Base-by-base conservation (phyloP, 1,140 invertebrate species). In the Ridgeia piscesae region DNA sequence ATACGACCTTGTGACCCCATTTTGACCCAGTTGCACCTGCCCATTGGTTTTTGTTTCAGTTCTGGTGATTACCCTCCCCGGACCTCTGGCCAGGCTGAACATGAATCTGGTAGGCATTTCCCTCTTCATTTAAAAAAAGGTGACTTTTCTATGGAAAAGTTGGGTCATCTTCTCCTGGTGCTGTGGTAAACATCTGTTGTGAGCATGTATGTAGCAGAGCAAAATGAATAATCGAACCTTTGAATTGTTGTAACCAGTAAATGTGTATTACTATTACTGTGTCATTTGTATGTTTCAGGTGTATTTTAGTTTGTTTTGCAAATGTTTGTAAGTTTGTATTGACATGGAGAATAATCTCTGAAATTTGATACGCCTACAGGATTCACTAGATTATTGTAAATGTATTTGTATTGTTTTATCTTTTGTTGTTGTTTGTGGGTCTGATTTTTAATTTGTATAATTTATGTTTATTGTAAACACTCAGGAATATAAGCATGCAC, bases 61-160 rank as follows among this genome's bases (percentile, higher is more conserved):
- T 94, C 94, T 93, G 95, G 95, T 90, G 95, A 95, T 91, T 94
- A 94, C 50, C 95, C 95, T 6, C 95, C 95, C 35, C 94, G 94
- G 21, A 94, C 94, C 34, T 94, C 91, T 11, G 91, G 88, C 8
- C 91, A 88, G 33, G 58, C 91, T 17, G 91, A 92, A 34, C 33
- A 88, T 27, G 91, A 92, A 88, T 34, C 91, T 6, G 91, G 91
- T 92, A 88, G n/a, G n/a, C 9, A 90, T 21, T 14, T 42, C 35
- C 33, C 34, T 90, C 11, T 2, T 14, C 89, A 90, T 27, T 77
- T 77, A 77, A 2, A 77, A 77, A 77, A 77, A 77, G 58, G 17
- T 77, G 58, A 77, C 58, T 77, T 77, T 77, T 6, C 58, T 77
- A 77, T 11, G 42, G 27, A 77, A 77, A 77, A 77, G 58, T 77